phyloP scores from a whole-genome alignment of 1,140 invertebrate species.

The Theocolax elegans region DNA sequence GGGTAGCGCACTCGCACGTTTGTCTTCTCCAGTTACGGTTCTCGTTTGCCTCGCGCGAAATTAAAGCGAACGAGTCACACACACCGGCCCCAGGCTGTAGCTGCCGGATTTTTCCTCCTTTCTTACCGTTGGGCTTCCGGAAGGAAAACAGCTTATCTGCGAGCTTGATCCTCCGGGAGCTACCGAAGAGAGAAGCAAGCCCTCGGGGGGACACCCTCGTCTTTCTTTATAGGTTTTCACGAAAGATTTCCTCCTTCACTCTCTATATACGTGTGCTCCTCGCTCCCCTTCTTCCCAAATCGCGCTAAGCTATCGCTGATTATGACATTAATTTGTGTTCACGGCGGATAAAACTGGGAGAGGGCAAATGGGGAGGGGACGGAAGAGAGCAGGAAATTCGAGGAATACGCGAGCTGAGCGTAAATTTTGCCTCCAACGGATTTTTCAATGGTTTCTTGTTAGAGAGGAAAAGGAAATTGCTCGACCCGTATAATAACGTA shows the following conservation, averaged over 20 bases:
- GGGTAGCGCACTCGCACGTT: no score
- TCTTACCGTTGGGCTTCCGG: neutral
- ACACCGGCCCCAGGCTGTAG: neutral
- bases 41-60: constrained; percentile 25
- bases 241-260: neutral
- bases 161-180: constrained; percentile 19
- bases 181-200: neutral
- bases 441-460: neutral
- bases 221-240: constrained; percentile 21
- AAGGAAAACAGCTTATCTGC: constrained; percentile 30
- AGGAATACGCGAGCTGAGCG: no score
- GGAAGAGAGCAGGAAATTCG: neutral
- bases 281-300: neutral
- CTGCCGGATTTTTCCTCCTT: neutral
- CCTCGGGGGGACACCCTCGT: neutral
- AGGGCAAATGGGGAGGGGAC: neutral
- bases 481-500: no score
- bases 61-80: constrained; percentile 18
- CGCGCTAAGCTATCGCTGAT: constrained; percentile 4
- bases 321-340: constrained; percentile 22
- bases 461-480: no score
- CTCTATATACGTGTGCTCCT: neutral
- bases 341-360: neutral
- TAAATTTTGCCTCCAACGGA: no score
- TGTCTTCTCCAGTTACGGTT: constrained; percentile 2